Conservation (phyloP, 2,888 invertebrate genomes). For the Linnaemya tessellans region DNA sequence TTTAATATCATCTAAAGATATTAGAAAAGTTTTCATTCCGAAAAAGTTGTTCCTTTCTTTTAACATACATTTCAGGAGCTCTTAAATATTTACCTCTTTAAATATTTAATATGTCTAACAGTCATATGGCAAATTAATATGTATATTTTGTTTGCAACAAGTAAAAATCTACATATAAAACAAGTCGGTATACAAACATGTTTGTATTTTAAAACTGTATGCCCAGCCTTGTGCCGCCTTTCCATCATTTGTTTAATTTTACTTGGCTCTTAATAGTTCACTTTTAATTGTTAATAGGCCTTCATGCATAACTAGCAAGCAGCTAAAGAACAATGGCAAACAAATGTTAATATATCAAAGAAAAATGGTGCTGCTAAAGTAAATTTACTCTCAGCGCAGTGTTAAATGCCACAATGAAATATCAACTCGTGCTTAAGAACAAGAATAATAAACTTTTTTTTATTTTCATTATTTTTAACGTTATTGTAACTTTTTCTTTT, state of each 20-base stretch:
- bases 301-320: slow-evolving; percentile 61
- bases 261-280: slow-evolving; percentile 15
- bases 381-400: slow-evolving; percentile 48
- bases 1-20: too few species aligned
- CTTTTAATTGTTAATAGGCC: slow-evolving; percentile 67
- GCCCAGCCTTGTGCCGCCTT: neutral
- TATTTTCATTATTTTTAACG: neutral
- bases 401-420: slow-evolving; percentile 67
- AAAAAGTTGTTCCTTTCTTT: too few species aligned
- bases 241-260: slow-evolving; percentile 35
- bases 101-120: too few species aligned
- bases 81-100: too few species aligned
- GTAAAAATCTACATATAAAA: too few species aligned
- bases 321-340: slow-evolving; percentile 1
- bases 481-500: slow-evolving; percentile 24
- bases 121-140: too few species aligned
- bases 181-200: too few species aligned
- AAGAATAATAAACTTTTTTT: slow-evolving; percentile 45
- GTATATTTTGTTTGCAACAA: too few species aligned
- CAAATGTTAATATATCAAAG: slow-evolving; percentile 16
- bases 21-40: too few species aligned
- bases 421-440: slow-evolving; percentile 63
- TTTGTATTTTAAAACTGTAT: too few species aligned
- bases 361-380: slow-evolving; percentile 28
- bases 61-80: too few species aligned